Evolutionary conservation across 2,888 invertebrate genomes (phyloP).

Genomic region (Arctia plantaginis): DNA sequence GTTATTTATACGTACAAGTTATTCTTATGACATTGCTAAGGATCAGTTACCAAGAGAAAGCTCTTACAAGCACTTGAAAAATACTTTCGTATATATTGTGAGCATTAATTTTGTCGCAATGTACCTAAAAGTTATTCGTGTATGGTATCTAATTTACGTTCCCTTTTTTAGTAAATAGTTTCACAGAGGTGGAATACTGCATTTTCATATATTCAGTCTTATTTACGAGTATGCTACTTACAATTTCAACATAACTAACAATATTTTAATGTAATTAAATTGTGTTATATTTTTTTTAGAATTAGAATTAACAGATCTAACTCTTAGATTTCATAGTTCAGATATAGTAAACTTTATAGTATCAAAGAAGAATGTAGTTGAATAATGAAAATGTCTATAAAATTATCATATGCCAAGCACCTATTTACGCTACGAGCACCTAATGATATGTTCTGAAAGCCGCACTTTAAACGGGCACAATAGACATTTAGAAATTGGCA

Average conservation of each 20-base stretch:
- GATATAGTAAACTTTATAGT: too few species aligned
- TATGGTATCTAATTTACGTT: conserved; percentile 10
- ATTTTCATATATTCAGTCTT: neutral
- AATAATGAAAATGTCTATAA: too few species aligned
- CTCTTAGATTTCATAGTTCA: too few species aligned
- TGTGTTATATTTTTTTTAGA: too few species aligned
- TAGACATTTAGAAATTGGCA: too few species aligned
- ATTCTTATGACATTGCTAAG: conserved; percentile 73
- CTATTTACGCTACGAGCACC: too few species aligned
- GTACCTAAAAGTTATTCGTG: conserved; percentile 28
- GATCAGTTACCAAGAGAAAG: conserved; percentile 66
- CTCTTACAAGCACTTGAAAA: conserved; percentile 72
- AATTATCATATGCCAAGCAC: too few species aligned
- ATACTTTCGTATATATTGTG: conserved; percentile 69
- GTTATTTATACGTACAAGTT: conserved; percentile 74
- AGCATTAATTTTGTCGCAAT: conserved; percentile 53
- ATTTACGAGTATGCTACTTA: neutral
- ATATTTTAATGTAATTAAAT: too few species aligned
- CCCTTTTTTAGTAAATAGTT: conserved; percentile 4
- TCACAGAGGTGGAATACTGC: neutral
- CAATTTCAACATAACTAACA: neutral
- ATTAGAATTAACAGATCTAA: too few species aligned
- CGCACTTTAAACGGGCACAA: too few species aligned
- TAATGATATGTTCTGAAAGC: too few species aligned
- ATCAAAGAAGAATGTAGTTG: too few species aligned